A percentile compares a stretch with the other conserved stretches of the same genome.
phyloP scores from a whole-genome alignment of 2,797 vertebrate species.

The Philypnodon macrostomus region DNA sequence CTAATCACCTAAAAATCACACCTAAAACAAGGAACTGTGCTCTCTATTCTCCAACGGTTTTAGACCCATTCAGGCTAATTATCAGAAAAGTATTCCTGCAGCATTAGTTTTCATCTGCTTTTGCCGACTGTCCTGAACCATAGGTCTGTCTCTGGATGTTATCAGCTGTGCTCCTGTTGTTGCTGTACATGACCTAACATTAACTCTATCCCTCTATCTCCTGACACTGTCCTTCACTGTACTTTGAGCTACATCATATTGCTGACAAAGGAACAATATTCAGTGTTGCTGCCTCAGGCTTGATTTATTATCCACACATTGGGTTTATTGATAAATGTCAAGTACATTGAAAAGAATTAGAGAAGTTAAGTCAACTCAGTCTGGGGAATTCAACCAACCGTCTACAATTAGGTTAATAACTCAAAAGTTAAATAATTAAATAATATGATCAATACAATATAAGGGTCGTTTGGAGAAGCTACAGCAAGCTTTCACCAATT shows the following conservation, averaged over 20 bases:
- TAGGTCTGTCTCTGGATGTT: constrained; percentile 21
- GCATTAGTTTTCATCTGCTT: background rate
- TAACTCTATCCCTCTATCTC: constrained; percentile 12
- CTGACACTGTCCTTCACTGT: constrained; percentile 46
- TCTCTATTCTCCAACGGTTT: too few relatives aligned
- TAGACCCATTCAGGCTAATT: too few relatives aligned
- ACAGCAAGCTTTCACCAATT: too few relatives aligned
- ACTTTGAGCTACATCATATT: constrained; percentile 17
- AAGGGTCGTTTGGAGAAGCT: too few relatives aligned
- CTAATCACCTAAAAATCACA: too few relatives aligned
- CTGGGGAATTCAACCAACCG: too few relatives aligned
- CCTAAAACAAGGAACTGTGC: too few relatives aligned
- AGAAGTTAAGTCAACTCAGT: background rate
- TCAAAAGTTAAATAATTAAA: too few relatives aligned
- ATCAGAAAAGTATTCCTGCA: too few relatives aligned
- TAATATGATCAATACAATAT: too few relatives aligned
- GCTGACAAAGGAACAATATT: constrained; percentile 20
- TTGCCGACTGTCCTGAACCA: constrained; percentile 7
- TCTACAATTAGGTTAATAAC: too few relatives aligned
- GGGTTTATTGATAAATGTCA: background rate
- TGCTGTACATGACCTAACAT: constrained; percentile 25
- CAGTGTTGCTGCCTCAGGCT: constrained; percentile 4
- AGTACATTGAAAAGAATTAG: background rate
- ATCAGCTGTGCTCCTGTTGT: constrained; percentile 28
- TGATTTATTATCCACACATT: background rate